Percentiles rank a stretch among this genome's conserved stretches.
phyloP scores from a whole-genome alignment of 2,888 invertebrate species.

The Conchocele bisecta region DNA sequence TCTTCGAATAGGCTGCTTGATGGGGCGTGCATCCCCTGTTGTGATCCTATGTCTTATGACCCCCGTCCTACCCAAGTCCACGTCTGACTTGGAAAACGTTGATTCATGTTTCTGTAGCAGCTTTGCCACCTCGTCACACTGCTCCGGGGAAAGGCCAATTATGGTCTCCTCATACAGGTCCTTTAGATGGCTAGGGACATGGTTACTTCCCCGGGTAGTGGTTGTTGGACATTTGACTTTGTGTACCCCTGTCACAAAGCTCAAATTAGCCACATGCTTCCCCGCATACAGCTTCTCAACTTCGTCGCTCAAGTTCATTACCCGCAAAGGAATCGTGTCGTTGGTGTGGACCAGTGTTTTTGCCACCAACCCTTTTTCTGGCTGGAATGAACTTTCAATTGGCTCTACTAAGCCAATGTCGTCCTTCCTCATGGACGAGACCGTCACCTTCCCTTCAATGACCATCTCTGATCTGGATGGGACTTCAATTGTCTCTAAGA shows the following conservation, averaged over 20 bases:
- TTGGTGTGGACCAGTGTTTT: background rate
- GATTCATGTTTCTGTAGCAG: background rate
- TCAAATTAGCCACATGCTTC: background rate
- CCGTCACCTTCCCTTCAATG: background rate
- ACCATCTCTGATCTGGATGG: background rate
- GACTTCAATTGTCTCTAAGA: background rate
- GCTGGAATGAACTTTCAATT: background rate
- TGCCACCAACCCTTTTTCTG: background rate
- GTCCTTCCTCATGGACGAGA: background rate
- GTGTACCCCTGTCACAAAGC: background rate
- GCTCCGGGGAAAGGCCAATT: background rate
- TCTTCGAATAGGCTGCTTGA: slow-evolving; percentile 13
- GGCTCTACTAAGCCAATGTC: background rate
- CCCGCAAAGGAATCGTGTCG: background rate
- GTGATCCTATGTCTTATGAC: slow-evolving; percentile 18
- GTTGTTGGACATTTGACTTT: background rate
- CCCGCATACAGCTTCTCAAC: background rate
- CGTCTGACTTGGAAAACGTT: slow-evolving; percentile 9
- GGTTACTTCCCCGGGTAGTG: too few species aligned
- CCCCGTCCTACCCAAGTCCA: slow-evolving; percentile 16
- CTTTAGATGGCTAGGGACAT: background rate
- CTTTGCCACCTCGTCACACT: background rate
- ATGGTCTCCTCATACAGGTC: background rate
- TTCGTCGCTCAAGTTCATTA: background rate
- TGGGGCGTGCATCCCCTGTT: slow-evolving; percentile 13